phyloP scores from a whole-genome alignment of 2,113 vertebrate genomes.

The Oncorhynchus clarkii region DNA sequence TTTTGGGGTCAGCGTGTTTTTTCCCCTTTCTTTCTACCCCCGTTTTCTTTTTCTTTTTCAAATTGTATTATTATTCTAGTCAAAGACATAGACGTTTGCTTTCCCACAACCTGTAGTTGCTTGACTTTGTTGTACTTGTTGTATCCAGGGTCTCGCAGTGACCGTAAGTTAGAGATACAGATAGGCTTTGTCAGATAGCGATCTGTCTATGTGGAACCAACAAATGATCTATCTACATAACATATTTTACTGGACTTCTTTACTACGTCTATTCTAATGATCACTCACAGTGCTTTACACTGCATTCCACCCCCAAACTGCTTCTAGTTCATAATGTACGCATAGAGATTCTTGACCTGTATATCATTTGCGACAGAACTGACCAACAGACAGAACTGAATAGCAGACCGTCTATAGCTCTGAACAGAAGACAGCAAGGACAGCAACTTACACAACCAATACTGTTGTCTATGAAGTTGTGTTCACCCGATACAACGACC shows the following conservation, averaged over 20 bases:
- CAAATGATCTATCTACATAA: not conserved
- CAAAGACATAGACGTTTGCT: not conserved
- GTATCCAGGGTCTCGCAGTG: not conserved
- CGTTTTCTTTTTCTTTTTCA: not conserved
- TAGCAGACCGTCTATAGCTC: not conserved
- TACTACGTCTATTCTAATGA: not conserved
- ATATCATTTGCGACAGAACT: not conserved
- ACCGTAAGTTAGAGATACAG: not conserved
- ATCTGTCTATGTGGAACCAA: not conserved
- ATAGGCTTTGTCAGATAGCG: not conserved
- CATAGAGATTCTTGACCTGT: not conserved
- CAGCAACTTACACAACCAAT: too few species aligned
- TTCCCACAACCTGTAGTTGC: not conserved
- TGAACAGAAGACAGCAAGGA: not conserved
- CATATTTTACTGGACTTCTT: not conserved
- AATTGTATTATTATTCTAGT: not conserved
- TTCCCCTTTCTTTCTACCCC: too few species aligned
- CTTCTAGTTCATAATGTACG: not conserved
- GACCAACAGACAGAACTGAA: not conserved
- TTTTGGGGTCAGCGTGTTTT: slow-evolving; percentile 16
- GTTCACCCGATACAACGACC: not conserved
- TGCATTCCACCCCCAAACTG: not conserved
- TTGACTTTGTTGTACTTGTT: not conserved
- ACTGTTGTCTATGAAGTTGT: not conserved
- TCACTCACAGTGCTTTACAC: not conserved